Evolutionary conservation across 1,140 invertebrate species (phyloP), one percentile per base, ranked within the genome.

Genomic region (Augochlora pura): DNA sequence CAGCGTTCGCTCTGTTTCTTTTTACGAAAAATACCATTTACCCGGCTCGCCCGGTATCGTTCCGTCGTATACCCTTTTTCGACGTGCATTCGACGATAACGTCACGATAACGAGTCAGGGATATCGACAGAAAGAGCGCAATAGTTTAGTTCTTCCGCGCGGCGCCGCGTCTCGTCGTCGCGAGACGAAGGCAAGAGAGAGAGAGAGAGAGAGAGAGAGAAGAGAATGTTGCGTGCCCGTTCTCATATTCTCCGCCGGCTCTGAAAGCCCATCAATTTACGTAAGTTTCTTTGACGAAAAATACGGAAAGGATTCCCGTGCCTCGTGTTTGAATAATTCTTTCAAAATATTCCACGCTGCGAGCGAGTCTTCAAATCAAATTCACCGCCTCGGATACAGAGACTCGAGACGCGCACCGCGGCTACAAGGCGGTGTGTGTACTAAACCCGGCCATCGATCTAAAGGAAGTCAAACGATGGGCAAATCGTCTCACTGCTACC

Each of bases 91-190:
- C 52, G 23, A 67, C 65, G 64, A 68, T 60, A 69, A 76, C 39
- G 65, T 69, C 65, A 49, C 65, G 65, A 76, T 62, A 60, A 62
- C 65, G 65, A 77, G 74, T 38, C 65, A 46, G 59, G 68, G 74
- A 12, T 69, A 49, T 49, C 74, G 64, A 42, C 14, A 46, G 38
- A 76, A 14, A 46, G 42, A 39, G 27, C 18, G 25, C 65, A 46
- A 46, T 77, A 60, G 38, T 23, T 60, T 54, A 60, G 38, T 42
- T 38, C 18, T 54, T 42, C 21, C 46, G 21, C 46, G 25, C 42
- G 42, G 9, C 9, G 42, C 42, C 32, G 32, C 32, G 1, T 1
- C 32, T 4, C 32, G 32, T 32, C 32, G 32, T 2, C 32, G 32
- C 32, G 32, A 32, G 32, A 32, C 32, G 32, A 32, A 32, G 32